A percentile compares a stretch with the other conserved stretches of the same genome.
These are phyloP conservation scores for Acleris emargana DNA, from an alignment of 2,888 invertebrate genomes.

Conservation along the genomic window DNA sequence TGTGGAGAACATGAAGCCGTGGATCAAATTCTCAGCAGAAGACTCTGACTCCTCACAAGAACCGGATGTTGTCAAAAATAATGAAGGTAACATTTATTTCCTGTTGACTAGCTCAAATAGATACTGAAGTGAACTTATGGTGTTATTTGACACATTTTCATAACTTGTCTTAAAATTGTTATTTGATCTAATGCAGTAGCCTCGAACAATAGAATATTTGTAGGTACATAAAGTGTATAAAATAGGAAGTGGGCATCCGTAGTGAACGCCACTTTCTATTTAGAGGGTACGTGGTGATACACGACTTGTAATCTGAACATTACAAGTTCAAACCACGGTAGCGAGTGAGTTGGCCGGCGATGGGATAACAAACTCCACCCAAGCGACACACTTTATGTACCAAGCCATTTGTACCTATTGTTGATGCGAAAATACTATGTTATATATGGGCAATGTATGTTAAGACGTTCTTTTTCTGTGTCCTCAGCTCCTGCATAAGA, in stretches of 20 bases:
- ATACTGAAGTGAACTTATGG: neutral
- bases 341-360: conserved; percentile 2
- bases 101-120: neutral
- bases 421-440: no score
- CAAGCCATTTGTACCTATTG: no score
- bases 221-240: neutral
- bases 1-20: conserved; percentile 10
- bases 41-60: neutral
- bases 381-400: neutral
- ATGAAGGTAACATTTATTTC: neutral
- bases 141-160: no score
- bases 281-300: conserved; percentile 2
- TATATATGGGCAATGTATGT: no score
- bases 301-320: conserved; percentile 1
- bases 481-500: conserved; percentile 4
- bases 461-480: no score
- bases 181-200: neutral
- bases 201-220: neutral
- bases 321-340: conserved; percentile 1
- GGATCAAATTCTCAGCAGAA: neutral
- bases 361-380: conserved; percentile 4
- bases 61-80: conserved; percentile 6
- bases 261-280: neutral
- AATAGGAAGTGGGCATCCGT: neutral
- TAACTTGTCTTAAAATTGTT: no score